Conservation (phyloP, 1,140 invertebrate species). For the Drosophila rufa region DNA sequence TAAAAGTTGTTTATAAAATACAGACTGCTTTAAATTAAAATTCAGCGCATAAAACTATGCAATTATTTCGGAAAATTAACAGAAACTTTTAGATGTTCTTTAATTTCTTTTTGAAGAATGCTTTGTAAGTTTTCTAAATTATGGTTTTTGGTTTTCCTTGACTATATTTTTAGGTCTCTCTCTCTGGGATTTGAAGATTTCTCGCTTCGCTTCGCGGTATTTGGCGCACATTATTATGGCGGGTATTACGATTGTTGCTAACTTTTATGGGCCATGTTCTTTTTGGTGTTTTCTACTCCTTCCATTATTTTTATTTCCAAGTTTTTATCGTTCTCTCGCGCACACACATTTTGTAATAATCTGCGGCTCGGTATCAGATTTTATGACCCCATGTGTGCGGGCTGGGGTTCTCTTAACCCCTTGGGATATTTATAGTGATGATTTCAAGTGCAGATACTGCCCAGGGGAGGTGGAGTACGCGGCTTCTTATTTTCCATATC, state of each 20-base stretch:
- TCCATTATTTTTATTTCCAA: conserved; percentile 33
- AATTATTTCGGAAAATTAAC: background rate
- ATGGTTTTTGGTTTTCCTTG: background rate
- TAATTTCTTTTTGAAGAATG: background rate
- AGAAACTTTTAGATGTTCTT: background rate
- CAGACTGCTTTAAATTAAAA: too few relatives aligned
- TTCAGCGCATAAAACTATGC: background rate
- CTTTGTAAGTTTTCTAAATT: background rate
- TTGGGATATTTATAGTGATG: conserved; percentile 67
- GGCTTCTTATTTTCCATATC: background rate
- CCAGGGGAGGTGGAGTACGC: background rate
- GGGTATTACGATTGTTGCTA: conserved; percentile 18
- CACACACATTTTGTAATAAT: conserved; percentile 64
- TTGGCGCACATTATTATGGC: conserved; percentile 12
- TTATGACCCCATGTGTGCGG: conserved; percentile 26
- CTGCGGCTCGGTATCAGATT: conserved; percentile 51
- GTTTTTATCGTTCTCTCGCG: conserved; percentile 26
- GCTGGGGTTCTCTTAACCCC: background rate
- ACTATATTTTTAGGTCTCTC: background rate
- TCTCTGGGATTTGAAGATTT: background rate
- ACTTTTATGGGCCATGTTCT: conserved; percentile 51
- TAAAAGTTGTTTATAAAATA: too few relatives aligned
- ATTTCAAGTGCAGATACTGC: conserved; percentile 32
- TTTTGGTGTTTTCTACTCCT: background rate
- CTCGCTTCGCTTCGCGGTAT: background rate